phyloP scores from a whole-genome alignment of 2,113 vertebrate species.

The Oryzias woworae region DNA sequence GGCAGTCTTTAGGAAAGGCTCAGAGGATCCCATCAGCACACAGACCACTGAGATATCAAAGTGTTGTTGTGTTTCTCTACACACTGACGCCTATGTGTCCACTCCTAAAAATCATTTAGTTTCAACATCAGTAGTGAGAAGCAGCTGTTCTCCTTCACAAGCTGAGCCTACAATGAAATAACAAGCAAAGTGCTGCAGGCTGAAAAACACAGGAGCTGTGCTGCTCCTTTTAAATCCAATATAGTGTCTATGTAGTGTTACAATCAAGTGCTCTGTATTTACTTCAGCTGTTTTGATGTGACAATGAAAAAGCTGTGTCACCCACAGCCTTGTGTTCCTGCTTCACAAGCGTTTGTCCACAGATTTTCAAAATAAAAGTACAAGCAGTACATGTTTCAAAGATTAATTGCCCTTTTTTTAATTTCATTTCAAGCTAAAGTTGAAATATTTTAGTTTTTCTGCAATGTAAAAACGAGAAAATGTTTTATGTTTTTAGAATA shows the following conservation, averaged over 20 bases:
- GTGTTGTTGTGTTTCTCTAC: slow-evolving; percentile 12
- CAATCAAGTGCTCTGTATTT: slow-evolving; percentile 28
- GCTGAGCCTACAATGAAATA: slow-evolving; percentile 44
- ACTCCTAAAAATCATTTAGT: slow-evolving; percentile 34
- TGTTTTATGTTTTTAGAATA: no score
- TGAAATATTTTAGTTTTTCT: no score
- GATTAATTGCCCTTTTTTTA: no score
- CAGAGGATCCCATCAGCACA: slow-evolving; percentile 21
- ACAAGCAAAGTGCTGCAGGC: slow-evolving; percentile 48
- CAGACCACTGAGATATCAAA: slow-evolving; percentile 16
- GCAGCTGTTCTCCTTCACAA: slow-evolving; percentile 58
- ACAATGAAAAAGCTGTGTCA: background rate
- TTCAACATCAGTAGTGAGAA: slow-evolving; percentile 51
- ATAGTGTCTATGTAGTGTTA: slow-evolving; percentile 7
- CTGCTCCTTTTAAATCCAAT: slow-evolving; percentile 26
- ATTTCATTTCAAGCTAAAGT: no score
- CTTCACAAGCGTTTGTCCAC: slow-evolving; percentile 3
- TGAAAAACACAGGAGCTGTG: slow-evolving; percentile 17
- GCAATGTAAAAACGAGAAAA: no score
- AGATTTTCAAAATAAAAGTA: background rate
- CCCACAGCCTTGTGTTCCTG: slow-evolving; percentile 8
- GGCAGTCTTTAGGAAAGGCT: background rate
- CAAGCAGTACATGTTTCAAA: no score
- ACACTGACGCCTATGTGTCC: slow-evolving; percentile 27
- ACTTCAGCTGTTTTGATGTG: slow-evolving; percentile 23